Evolutionary conservation across 2,888 invertebrate genomes (phyloP).

Genomic region (Drosophila multiciliata): DNA sequence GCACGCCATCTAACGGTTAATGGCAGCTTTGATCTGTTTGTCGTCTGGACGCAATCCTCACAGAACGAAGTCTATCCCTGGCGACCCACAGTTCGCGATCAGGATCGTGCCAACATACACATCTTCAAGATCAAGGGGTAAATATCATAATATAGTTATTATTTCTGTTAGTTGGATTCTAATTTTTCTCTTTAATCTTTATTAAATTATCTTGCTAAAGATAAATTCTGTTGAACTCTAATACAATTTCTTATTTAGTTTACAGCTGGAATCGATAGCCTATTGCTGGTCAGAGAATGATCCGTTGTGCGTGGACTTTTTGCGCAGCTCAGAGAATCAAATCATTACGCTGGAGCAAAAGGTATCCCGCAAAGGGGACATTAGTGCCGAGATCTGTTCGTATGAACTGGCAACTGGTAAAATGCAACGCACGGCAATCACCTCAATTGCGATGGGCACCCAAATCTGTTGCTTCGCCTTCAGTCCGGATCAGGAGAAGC

Average conservation of each 20-base stretch:
- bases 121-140: constrained; percentile 91
- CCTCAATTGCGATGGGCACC: constrained; percentile 89
- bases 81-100: constrained; percentile 93
- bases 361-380: constrained; percentile 89
- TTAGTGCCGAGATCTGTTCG: constrained; percentile 89
- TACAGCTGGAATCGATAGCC: constrained; percentile 90
- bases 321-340: constrained; percentile 89
- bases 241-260: constrained; percentile 84
- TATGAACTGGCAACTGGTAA: constrained; percentile 86
- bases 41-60: constrained; percentile 94
- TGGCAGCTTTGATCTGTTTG: constrained; percentile 85
- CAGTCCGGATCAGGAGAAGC: constrained; percentile 90
- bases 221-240: neutral
- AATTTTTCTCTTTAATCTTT: neutral
- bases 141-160: constrained; percentile 40
- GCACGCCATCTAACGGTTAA: constrained; percentile 84
- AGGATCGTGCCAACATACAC: constrained; percentile 95
- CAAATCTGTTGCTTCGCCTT: constrained; percentile 89
- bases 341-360: constrained; percentile 93
- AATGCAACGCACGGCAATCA: constrained; percentile 88
- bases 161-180: neutral
- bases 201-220: neutral
- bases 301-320: constrained; percentile 92
- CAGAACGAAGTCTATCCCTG: constrained; percentile 96
- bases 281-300: constrained; percentile 95